These are phyloP conservation scores for Prenolepis imparis DNA, from an alignment of 2,888 invertebrate genomes.

Conservation along the genomic window DNA sequence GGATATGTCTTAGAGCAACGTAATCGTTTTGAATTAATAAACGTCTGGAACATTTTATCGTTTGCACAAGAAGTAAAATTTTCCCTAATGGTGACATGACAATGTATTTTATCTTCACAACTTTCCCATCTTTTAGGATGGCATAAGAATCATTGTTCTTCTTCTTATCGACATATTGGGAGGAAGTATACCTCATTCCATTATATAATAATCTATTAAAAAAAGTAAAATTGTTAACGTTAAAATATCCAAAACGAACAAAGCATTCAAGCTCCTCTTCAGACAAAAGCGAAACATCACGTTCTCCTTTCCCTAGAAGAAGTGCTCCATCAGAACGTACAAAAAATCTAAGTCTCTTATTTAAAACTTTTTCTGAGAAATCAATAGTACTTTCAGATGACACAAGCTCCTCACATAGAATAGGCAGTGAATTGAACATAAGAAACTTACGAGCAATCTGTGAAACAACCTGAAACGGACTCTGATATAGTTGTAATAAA, in stretches of 20 bases:
- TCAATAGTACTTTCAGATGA: slow-evolving; percentile 26
- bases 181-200: slow-evolving; percentile 16
- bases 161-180: slow-evolving; percentile 19
- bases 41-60: not conserved
- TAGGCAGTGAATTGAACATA: slow-evolving; percentile 31
- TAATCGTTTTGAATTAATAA: slow-evolving; percentile 31
- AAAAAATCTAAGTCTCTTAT: slow-evolving; percentile 30
- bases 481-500: slow-evolving; percentile 35
- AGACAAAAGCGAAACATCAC: slow-evolving; percentile 8
- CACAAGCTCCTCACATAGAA: slow-evolving; percentile 20
- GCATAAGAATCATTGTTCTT: slow-evolving; percentile 34
- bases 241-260: slow-evolving; percentile 7
- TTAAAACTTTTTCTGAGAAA: slow-evolving; percentile 34
- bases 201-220: slow-evolving; percentile 24
- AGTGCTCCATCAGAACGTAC: slow-evolving; percentile 28
- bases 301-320: slow-evolving; percentile 14
- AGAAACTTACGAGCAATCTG: slow-evolving; percentile 38
- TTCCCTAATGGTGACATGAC: not conserved
- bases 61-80: slow-evolving; percentile 32
- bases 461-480: slow-evolving; percentile 29
- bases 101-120: slow-evolving; percentile 36
- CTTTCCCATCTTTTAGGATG: slow-evolving; percentile 14
- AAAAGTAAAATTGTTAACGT: not conserved
- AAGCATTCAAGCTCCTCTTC: slow-evolving; percentile 29
- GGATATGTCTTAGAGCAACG: slow-evolving; percentile 1